Conservation (phyloP, 2,888 invertebrate species). For the Norana najaformis region DNA sequence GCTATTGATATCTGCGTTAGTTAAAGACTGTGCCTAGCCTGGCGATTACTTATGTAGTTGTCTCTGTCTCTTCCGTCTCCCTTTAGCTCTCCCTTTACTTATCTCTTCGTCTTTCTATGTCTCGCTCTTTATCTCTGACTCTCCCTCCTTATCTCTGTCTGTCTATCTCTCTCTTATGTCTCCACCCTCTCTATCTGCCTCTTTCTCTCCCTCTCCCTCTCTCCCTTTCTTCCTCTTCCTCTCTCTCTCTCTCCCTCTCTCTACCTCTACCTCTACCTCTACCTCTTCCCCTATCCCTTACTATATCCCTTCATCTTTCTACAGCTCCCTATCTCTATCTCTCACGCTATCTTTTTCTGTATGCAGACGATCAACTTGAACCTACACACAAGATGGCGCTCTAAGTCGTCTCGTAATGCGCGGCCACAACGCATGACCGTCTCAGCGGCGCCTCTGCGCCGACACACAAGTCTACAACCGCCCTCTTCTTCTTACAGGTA, state of each 20-base stretch:
- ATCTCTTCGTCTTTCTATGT: not conserved
- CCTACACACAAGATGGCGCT: not conserved
- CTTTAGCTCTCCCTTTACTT: not conserved
- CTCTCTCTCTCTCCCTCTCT: not conserved
- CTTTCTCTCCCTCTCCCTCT: not conserved
- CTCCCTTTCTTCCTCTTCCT: not conserved
- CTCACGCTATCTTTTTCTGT: too few species aligned
- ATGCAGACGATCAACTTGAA: not conserved
- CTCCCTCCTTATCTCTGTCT: not conserved
- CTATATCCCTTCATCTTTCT: too few species aligned
- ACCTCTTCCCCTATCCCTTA: not conserved
- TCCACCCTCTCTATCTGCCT: not conserved
- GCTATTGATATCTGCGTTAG: constrained; percentile 13
- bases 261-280: not conserved
- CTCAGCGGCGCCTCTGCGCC: too few species aligned
- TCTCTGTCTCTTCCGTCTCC: not conserved
- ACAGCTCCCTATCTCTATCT: too few species aligned
- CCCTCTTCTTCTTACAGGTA: too few species aligned
- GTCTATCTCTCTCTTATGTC: not conserved
- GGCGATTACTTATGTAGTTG: not conserved
- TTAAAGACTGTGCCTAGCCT: not conserved
- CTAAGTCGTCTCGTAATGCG: not conserved
- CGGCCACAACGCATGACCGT: too few species aligned
- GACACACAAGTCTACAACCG: too few species aligned
- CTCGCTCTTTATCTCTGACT: not conserved